Evolutionary conservation across 2,113 vertebrate species (phyloP).

Genomic region (Pygoscelis antarcticus): DNA sequence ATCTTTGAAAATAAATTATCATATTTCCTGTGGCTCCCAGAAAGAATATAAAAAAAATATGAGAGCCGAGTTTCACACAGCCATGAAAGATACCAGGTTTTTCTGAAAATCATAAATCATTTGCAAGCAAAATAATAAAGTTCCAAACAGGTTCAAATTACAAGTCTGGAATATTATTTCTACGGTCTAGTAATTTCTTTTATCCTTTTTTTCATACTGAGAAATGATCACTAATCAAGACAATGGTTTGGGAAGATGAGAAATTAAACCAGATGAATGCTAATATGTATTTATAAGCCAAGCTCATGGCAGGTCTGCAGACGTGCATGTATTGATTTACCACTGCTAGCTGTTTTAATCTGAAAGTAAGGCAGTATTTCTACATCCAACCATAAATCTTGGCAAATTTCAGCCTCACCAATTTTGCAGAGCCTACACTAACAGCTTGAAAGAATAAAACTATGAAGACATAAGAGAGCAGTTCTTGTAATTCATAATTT

Average conservation of each 20-base stretch:
- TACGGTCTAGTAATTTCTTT: not conserved
- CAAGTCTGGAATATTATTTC: not conserved
- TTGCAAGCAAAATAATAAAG: not conserved
- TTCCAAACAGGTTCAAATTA: not conserved
- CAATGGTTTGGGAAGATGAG: conserved; percentile 16
- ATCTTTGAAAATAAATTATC: not conserved
- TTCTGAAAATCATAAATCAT: not conserved
- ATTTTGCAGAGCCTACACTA: conserved; percentile 32
- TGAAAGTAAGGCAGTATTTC: conserved; percentile 9
- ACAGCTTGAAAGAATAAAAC: conserved; percentile 22
- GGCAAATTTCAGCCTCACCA: conserved; percentile 12
- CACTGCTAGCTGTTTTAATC: conserved; percentile 6
- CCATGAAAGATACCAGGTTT: not conserved
- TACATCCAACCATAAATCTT: conserved; percentile 39
- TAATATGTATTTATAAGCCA: not conserved
- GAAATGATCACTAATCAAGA: conserved; percentile 4
- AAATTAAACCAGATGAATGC: conserved; percentile 26
- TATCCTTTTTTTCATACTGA: not conserved
- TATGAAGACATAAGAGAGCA: not conserved
- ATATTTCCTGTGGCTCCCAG: not conserved
- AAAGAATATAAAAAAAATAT: not conserved
- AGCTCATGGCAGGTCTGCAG: not conserved
- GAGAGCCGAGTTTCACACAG: not conserved
- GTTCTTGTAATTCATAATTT: conserved; percentile 14
- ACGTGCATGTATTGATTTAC: conserved; percentile 32